These are phyloP conservation scores for Anastatus disparis DNA, from an alignment of 1,140 invertebrate species.

Conservation along the genomic window DNA sequence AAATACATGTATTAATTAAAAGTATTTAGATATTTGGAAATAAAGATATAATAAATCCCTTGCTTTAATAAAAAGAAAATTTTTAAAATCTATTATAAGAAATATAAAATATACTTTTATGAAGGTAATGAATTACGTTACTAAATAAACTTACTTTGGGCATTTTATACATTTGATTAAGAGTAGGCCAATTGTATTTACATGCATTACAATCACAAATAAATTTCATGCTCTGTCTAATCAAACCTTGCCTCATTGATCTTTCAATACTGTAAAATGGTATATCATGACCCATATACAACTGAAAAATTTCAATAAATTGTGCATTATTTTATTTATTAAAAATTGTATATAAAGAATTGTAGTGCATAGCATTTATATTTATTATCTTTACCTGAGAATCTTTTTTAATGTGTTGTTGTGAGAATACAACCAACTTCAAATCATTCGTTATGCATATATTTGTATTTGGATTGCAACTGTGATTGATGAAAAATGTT, in stretches of 20 bases:
- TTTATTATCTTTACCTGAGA: slow-evolving; percentile 9
- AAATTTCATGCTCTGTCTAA: not conserved
- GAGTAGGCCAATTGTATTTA: slow-evolving; percentile 16
- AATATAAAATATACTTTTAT: no score
- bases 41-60: no score
- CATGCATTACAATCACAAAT: slow-evolving; percentile 9
- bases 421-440: slow-evolving; percentile 8
- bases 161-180: slow-evolving; percentile 27
- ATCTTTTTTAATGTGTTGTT: slow-evolving; percentile 20
- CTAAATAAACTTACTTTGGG: slow-evolving; percentile 12
- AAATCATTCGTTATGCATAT: slow-evolving; percentile 5
- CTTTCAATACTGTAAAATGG: not conserved
- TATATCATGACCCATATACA: not conserved
- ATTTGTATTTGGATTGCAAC: slow-evolving; percentile 26
- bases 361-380: not conserved
- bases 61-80: no score
- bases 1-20: no score
- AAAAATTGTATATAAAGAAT: no score
- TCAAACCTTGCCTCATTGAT: not conserved
- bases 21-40: no score
- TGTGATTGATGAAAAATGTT: slow-evolving; percentile 12
- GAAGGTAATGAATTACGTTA: no score
- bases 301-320: slow-evolving; percentile 10
- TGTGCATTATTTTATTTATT: not conserved
- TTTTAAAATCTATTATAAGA: no score